Conservation (phyloP, 2,113 vertebrate species). For the Actinemys pallida region DNA sequence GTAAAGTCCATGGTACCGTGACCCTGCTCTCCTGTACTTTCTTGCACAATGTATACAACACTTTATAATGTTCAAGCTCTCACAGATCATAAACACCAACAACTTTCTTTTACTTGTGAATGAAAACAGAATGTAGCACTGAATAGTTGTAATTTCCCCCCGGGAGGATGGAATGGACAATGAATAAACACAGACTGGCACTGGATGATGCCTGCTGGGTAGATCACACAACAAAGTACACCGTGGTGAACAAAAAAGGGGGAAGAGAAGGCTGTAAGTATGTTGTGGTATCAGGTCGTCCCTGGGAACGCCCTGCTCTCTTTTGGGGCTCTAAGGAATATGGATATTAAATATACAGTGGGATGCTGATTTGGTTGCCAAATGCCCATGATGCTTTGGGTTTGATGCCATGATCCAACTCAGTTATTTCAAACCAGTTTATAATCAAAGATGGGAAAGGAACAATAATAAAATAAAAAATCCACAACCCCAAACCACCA, state of each 20-base stretch:
- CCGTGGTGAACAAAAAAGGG: constrained; percentile 1
- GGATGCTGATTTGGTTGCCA: neutral
- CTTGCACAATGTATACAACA: neutral
- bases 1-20: neutral
- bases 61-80: neutral
- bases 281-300: neutral
- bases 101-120: neutral
- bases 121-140: neutral
- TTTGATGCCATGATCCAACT: neutral
- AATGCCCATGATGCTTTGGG: constrained; percentile 16
- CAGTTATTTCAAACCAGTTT: neutral
- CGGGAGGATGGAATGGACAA: neutral
- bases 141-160: neutral
- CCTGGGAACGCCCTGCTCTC: neutral
- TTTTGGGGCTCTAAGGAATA: neutral
- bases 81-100: neutral
- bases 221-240: constrained; percentile 13
- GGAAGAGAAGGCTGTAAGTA: neutral
- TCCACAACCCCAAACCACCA: neutral
- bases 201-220: neutral
- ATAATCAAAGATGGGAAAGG: constrained; percentile 49
- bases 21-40: neutral
- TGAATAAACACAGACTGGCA: neutral
- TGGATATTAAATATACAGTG: constrained; percentile 20
- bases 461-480: neutral